Conservation (phyloP, 2,113 vertebrate species). For the Xenotilapia caudafasciata region DNA sequence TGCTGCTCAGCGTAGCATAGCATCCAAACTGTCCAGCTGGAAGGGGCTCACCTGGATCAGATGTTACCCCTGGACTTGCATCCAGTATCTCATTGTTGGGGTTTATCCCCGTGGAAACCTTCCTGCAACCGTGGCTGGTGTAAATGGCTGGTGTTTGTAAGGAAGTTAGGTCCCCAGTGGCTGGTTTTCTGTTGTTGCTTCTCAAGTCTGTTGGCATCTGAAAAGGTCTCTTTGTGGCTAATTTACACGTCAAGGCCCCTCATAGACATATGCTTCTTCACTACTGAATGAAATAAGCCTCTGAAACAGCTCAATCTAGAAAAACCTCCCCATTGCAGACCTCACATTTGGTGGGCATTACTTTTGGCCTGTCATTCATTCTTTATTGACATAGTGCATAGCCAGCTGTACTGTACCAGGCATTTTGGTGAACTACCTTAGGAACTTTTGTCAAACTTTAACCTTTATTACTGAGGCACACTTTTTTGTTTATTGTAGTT, state of each 20-base stretch:
- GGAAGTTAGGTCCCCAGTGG: constrained; percentile 23
- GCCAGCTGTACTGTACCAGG: neutral
- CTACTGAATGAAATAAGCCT: neutral
- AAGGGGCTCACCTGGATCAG: constrained; percentile 32
- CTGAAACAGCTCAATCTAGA: constrained; percentile 47
- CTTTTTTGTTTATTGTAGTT: neutral
- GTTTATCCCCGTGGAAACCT: constrained; percentile 52
- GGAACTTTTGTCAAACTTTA: neutral
- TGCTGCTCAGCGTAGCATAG: neutral
- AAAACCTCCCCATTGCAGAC: neutral
- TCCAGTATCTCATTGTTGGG: constrained; percentile 11
- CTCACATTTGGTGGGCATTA: neutral
- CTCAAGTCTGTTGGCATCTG: constrained; percentile 19
- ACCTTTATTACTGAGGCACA: neutral
- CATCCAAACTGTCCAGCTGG: constrained; percentile 42
- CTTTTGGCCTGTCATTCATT: constrained; percentile 18
- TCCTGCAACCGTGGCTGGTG: constrained; percentile 3
- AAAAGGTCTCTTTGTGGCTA: constrained; percentile 33
- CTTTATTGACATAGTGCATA: neutral
- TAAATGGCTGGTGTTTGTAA: constrained; percentile 29
- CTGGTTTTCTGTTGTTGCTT: constrained; percentile 39
- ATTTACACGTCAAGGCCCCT: constrained; percentile 60
- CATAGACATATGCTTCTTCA: constrained; percentile 21
- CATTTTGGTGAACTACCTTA: neutral
- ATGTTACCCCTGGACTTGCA: neutral